Evolutionary conservation across 2,888 invertebrate species (phyloP), one percentile per base, ranked within the genome.

Genomic region (Drosophila leonis): DNA sequence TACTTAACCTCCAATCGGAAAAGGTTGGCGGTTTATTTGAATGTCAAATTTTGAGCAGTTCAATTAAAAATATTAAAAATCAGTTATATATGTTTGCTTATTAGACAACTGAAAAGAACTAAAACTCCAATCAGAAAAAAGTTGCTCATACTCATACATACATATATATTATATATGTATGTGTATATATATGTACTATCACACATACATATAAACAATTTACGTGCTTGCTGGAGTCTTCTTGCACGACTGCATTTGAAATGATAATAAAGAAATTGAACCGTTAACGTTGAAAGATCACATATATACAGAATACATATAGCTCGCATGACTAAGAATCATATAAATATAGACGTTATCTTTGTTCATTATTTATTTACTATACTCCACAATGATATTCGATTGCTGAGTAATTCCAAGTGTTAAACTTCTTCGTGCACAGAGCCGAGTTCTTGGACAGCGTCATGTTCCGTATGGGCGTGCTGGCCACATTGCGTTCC

Each of bases 391-490:
- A 29, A 13, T 29, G 2, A 27, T 24, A n/a, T 15, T 37, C 5
- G 5, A 24, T 20, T 35, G 31, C 10, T n/a, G 1, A 44, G 12
- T 15, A 12, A 37, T 37, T 6, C n/a, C 0, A 6, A 20, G 37
- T 39, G 37, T 39, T 54, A 35, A 35, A 42, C 12, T 44, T 12
- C 9, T 18, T 49, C 4, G 13, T 42, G 10, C 27, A 20, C 33
- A 98, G 98, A 92, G 97, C 97, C 41, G 95, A 95, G 76, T 94
- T 96, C 71, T 94, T 99, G 89, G 97, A 97, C 82, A 98, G 98
- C 94, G 97, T 99, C 27, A 96, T 98, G 93, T 99, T 97, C 93
- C 95, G 99, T 62, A 98, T 99, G 97, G 99, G 99, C 5, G 93
- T 99, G 35, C 94, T 99, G 82, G 98, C 98, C 12, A 97, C 96